A percentile compares a stretch with the other conserved stretches of the same genome.
phyloP scores from a whole-genome alignment of 2,797 vertebrate species.

The Mus spretus region DNA sequence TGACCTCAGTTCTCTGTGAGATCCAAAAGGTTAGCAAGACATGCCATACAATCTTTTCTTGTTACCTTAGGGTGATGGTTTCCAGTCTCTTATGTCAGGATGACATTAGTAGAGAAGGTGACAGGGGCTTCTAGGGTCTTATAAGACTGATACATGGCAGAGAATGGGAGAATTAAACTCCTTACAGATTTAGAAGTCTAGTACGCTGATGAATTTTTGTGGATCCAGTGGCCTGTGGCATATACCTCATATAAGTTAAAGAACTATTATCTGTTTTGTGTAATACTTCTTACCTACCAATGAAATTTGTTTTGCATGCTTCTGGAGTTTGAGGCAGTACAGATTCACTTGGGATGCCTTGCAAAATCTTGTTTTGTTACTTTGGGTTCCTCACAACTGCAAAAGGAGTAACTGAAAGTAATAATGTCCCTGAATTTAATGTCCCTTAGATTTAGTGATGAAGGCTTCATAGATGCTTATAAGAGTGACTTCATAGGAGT shows the following conservation, averaged over 20 bases:
- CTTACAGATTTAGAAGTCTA: background rate
- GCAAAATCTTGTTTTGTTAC: background rate
- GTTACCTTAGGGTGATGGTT: background rate
- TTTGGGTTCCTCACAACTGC: background rate
- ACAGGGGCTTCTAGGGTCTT: background rate
- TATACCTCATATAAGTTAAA: background rate
- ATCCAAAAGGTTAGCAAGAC: background rate
- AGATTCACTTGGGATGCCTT: background rate
- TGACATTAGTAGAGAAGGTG: constrained; percentile 7
- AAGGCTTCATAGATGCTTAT: background rate
- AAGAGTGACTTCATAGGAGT: background rate
- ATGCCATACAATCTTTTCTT: background rate
- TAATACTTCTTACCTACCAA: background rate
- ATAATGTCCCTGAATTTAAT: background rate
- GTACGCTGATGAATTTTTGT: background rate
- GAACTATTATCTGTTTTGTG: background rate
- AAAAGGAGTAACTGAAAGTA: background rate
- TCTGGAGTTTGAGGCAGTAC: background rate
- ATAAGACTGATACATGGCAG: background rate
- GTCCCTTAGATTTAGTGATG: background rate
- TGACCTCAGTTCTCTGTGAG: background rate
- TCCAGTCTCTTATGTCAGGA: background rate
- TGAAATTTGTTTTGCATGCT: background rate
- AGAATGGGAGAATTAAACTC: background rate
- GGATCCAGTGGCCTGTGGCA: too few species aligned